Evolutionary conservation across 2,113 vertebrate species (phyloP), one percentile per base, ranked within the genome.

Genomic region (Calidris pugnax): DNA sequence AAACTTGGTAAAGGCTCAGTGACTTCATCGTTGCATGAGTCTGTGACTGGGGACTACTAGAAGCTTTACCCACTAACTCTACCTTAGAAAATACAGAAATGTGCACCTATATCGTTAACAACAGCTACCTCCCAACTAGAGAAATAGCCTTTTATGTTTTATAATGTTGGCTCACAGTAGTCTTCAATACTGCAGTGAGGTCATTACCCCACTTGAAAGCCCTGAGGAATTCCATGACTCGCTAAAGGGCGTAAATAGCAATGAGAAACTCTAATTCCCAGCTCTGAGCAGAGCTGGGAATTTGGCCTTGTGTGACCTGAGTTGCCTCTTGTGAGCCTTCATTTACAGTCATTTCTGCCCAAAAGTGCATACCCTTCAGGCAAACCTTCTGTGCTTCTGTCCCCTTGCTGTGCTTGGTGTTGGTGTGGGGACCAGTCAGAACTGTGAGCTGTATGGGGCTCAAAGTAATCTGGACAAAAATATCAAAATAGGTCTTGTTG

Each of bases 361-460:
- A 33, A 41, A 57, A 53, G 12, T 20, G 8, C 50, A 41, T 14
- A 26, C 10, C 22, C 12, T 75, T 63, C 30, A 35, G 56, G 18
- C n/a, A 67, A 24, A 4, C 21, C 5, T 66, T 56, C 56, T 57
- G 30, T 85, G 33, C 79, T 37, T 37, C 59, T 72, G 45, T 71
- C 10, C 14, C 33, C 23, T 82, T 64, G 20, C 45, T 67, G 11
- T 59, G 21, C 39, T 50, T 35, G 12, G 23, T 59, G 30, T 27
- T 75, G 21, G 3, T 39, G 35, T 71, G 47, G 15, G 15, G 12
- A 72, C 14, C 17, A 72, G 62, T 64, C 76, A 91, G 57, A 80
- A 13, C 14, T 14, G 20, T 0, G 1, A 84, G 48, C 32, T 80
- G 4, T 21, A 30, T 5, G 11, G 28, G 27, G 32, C n/a, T 89